phyloP scores from a whole-genome alignment of 2,888 invertebrate species.

The Agrotis ipsilon region DNA sequence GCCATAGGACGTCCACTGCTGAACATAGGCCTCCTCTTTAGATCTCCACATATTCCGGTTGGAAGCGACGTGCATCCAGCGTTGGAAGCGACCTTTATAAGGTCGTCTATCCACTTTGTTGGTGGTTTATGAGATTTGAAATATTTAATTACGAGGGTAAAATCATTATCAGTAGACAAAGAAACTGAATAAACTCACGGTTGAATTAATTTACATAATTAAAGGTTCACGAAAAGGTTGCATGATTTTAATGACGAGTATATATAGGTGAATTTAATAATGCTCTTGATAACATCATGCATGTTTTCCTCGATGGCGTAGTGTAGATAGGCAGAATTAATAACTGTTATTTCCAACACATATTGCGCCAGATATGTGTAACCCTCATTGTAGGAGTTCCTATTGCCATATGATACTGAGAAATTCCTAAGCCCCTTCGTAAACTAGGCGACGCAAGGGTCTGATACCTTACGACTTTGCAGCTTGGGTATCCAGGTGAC shows the following conservation, averaged over 20 bases:
- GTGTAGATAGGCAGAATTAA: not conserved
- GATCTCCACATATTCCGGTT: too few relatives aligned
- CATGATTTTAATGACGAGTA: not conserved
- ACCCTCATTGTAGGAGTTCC: not conserved
- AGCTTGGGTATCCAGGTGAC: too few relatives aligned
- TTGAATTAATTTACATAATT: conserved; percentile 10
- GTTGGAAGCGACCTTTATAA: too few relatives aligned
- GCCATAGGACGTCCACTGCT: too few relatives aligned
- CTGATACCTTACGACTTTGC: too few relatives aligned
- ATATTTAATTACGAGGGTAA: conserved; percentile 4
- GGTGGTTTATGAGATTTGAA: not conserved
- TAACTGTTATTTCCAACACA: not conserved
- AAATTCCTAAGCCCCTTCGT: too few relatives aligned
- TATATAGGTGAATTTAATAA: not conserved
- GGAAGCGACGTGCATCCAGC: too few relatives aligned
- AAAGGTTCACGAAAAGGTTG: not conserved
- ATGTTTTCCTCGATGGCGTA: not conserved
- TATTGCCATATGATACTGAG: not conserved
- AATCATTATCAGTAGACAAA: not conserved
- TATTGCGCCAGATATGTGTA: not conserved
- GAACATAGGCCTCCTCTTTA: too few relatives aligned
- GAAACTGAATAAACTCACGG: conserved; percentile 7
- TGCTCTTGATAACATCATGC: not conserved
- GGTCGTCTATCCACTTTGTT: too few relatives aligned
- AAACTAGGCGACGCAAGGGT: too few relatives aligned